Base-by-base conservation (phyloP, 1,140 invertebrate species). In the Periplaneta americana region DNA sequence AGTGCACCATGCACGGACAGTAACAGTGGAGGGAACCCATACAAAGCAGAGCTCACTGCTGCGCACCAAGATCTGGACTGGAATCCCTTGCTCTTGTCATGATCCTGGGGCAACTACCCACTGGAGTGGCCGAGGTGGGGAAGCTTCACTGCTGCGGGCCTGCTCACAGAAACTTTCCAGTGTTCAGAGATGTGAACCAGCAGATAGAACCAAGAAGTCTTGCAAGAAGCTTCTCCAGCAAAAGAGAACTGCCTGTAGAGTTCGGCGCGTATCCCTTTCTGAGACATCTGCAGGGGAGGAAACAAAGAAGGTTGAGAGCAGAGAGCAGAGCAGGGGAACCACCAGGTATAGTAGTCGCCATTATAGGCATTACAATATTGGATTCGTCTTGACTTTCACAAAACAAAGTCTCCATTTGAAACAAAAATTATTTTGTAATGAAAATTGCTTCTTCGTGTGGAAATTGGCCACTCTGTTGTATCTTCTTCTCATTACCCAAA, bases 31-130 rank as follows among this genome's bases (percentile, higher is more conserved):
- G 74, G 91, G 91, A 80, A 86, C 91, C 80, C 89, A 91, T 84
- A 88, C 91, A 39, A 92, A 91, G 86, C 85, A 92, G 15, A 75
- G 75, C 15, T 89, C 88, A 75, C 87, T 90, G 6, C 83, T 92
- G 34, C 90, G 89, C 82, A 90, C 89, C 84, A 91, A 91, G 86
- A 88, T 92, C 81, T 92, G 91, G 91, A 91, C 89, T 5, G 91
- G 91, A 18, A 80, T 87, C 31, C 82, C 84, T 22, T 80, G 76
- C 39, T 33, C 17, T 34, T 79, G 78, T 17, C 77, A 82, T 39
- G 31, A 17, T 10, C 34, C 81, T 8, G 32, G 32, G 34, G 31
- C 76, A 11, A 11, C 80, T 31, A 80, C 81, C 0, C 81, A 80
- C 39, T 82, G 81, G 81, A 82, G 81, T 33, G 81, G 32, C 13